Percentiles rank a stretch among this genome's conserved stretches.
Conservation (phyloP, 2,113 vertebrate genomes). For the Dinomys branickii region DNA sequence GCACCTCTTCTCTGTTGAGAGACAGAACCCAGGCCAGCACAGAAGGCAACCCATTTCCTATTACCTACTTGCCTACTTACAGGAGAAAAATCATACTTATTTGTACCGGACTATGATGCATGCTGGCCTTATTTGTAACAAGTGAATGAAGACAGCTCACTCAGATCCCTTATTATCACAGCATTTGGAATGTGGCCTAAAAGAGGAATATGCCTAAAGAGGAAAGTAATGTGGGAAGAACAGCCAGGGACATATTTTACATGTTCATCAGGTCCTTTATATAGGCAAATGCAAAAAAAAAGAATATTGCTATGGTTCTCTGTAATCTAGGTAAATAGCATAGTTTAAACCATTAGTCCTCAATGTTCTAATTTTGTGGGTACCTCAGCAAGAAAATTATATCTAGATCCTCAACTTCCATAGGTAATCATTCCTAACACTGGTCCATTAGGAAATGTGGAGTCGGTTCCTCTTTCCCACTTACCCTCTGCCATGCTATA, state of each 20-base stretch:
- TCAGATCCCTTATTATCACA: slow-evolving; percentile 40
- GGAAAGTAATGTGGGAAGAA: slow-evolving; percentile 46
- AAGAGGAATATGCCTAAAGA: slow-evolving; percentile 37
- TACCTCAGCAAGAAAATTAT: background rate
- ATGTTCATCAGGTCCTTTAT: background rate
- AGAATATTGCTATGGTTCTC: slow-evolving; percentile 19
- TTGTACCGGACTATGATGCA: background rate
- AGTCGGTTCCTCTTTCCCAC: slow-evolving; percentile 9
- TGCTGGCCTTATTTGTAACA: slow-evolving; percentile 18
- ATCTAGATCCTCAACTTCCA: slow-evolving; percentile 32
- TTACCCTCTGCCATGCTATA: background rate
- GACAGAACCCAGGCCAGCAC: background rate
- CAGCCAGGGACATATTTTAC: background rate
- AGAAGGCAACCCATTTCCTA: slow-evolving; percentile 16
- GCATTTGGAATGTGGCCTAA: slow-evolving; percentile 37
- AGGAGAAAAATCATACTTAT: background rate
- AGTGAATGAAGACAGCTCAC: slow-evolving; percentile 42
- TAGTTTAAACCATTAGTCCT: slow-evolving; percentile 41
- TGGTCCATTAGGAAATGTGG: background rate
- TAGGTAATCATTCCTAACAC: slow-evolving; percentile 51
- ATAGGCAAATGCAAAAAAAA: slow-evolving; percentile 6
- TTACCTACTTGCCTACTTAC: background rate
- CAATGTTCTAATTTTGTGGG: slow-evolving; percentile 32
- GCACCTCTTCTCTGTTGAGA: slow-evolving; percentile 30
- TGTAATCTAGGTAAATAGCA: slow-evolving; percentile 13